Evolutionary conservation across 2,888 invertebrate species (phyloP).

Genomic region (Smittia sp.): DNA sequence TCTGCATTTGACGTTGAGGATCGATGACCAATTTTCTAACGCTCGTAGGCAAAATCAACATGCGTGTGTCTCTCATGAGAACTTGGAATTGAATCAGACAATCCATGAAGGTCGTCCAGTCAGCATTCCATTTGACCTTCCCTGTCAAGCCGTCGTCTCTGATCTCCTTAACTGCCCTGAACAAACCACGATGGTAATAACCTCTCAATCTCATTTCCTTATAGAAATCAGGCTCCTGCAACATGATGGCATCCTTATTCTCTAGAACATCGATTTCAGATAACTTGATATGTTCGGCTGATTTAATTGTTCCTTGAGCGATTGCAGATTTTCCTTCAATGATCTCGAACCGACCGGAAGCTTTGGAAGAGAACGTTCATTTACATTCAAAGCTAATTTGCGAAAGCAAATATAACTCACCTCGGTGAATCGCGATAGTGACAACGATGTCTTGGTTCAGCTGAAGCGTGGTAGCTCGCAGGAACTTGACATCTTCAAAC

Average conservation of each 20-base stretch:
- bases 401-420: too few species aligned
- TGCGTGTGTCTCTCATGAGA: constrained; percentile 53
- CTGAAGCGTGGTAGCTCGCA: constrained; percentile 59
- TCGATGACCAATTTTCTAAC: constrained; percentile 58
- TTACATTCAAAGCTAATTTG: too few species aligned
- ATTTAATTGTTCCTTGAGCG: constrained; percentile 50
- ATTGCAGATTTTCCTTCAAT: constrained; percentile 51
- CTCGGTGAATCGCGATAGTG: constrained; percentile 48
- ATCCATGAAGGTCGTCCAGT: constrained; percentile 68
- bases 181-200: constrained; percentile 56
- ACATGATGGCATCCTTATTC: background rate
- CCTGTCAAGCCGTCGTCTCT: constrained; percentile 52
- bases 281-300: constrained; percentile 45
- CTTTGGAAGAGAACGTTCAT: background rate
- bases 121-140: constrained; percentile 57
- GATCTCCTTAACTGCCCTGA: constrained; percentile 54
- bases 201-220: constrained; percentile 56
- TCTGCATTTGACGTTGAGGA: constrained; percentile 51
- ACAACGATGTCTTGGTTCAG: constrained; percentile 51
- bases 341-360: constrained; percentile 51
- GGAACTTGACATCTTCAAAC: constrained; percentile 54
- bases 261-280: background rate
- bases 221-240: constrained; percentile 50
- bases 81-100: constrained; percentile 64
- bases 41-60: constrained; percentile 59